Conservation (phyloP, 2,888 invertebrate genomes). For the Lobophora halterata region DNA sequence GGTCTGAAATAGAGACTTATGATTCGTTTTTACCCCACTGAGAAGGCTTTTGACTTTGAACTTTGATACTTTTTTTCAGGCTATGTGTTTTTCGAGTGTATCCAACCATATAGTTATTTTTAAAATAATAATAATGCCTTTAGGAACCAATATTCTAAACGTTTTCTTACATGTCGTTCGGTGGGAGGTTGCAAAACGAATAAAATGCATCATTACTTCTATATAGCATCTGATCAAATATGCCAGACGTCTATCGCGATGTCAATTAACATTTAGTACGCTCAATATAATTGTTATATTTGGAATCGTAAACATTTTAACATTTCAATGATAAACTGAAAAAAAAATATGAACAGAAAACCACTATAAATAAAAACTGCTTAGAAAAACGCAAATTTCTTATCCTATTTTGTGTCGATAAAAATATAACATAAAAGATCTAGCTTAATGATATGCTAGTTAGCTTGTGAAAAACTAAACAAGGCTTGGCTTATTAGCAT, state of each 20-base stretch:
- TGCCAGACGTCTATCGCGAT: conserved; percentile 12
- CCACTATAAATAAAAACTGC: too few relatives aligned
- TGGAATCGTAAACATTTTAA: background rate
- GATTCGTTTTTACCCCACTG: background rate
- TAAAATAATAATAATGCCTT: background rate
- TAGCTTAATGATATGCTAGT: too few relatives aligned
- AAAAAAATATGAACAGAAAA: too few relatives aligned
- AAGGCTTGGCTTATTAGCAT: too few relatives aligned
- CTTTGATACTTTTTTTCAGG: background rate
- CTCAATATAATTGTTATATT: conserved; percentile 7
- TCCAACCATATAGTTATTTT: background rate
- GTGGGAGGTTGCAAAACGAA: conserved; percentile 23
- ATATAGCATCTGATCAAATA: conserved; percentile 26
- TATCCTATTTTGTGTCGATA: too few relatives aligned
- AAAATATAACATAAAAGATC: too few relatives aligned
- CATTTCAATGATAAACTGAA: too few relatives aligned
- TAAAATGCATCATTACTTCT: conserved; percentile 29
- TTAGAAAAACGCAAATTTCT: too few relatives aligned
- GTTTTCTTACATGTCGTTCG: background rate
- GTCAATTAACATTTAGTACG: conserved; percentile 7
- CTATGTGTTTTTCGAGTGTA: background rate
- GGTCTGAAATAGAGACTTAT: too few relatives aligned
- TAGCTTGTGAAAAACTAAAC: too few relatives aligned
- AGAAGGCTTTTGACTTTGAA: background rate
- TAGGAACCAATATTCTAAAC: background rate